These are phyloP conservation scores for Urechis unicinctus DNA, from an alignment of 2,888 invertebrate genomes.

Conservation along the genomic window DNA sequence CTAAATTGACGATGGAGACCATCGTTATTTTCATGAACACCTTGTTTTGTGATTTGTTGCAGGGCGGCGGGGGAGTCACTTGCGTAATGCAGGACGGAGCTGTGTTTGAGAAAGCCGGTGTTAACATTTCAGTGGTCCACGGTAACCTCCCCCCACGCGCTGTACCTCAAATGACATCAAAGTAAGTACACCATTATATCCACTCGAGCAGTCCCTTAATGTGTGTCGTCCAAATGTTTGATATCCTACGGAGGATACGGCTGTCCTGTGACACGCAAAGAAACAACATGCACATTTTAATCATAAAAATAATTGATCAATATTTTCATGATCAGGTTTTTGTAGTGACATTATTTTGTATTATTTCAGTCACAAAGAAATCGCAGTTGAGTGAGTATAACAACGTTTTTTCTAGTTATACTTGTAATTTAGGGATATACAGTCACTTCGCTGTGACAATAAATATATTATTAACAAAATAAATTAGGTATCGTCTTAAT, in stretches of 20 bases:
- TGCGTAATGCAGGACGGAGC: constrained; percentile 86
- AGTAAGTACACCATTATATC: not conserved
- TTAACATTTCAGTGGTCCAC: constrained; percentile 89
- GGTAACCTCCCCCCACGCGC: constrained; percentile 77
- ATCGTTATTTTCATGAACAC: too few relatives aligned
- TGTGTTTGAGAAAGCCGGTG: constrained; percentile 94
- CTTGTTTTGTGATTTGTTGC: too few relatives aligned
- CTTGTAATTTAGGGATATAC: too few relatives aligned
- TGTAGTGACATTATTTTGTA: not conserved
- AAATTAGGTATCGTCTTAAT: too few relatives aligned
- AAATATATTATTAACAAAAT: too few relatives aligned
- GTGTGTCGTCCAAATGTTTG: not conserved
- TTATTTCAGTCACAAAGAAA: not conserved
- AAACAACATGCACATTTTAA: too few relatives aligned
- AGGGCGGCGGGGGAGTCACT: constrained; percentile 78
- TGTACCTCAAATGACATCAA: constrained; percentile 72
- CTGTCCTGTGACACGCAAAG: too few relatives aligned
- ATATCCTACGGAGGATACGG: too few relatives aligned
- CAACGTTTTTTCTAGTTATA: too few relatives aligned
- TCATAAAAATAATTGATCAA: too few relatives aligned
- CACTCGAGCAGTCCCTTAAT: not conserved
- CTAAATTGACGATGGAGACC: too few relatives aligned
- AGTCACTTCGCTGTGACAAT: too few relatives aligned
- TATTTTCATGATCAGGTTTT: not conserved
- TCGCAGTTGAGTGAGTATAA: not conserved